Base-by-base conservation (phyloP, 2,888 invertebrate species). In the Lottia scabra region DNA sequence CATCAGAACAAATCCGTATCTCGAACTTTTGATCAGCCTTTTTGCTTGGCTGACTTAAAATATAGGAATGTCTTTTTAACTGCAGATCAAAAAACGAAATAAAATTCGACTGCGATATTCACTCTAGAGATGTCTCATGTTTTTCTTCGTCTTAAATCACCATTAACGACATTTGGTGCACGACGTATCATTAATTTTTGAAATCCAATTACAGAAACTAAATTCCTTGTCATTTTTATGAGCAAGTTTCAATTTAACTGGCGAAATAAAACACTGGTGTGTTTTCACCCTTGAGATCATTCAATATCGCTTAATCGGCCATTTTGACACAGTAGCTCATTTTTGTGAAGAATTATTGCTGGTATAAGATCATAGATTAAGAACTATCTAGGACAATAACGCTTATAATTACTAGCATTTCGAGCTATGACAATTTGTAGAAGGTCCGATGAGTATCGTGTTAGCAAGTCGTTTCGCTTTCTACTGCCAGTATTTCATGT, bases 121-220 rank as follows among this genome's bases (percentile, higher is more conserved):
- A 56, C 19, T 56, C 23, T 56, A 3, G 38, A 23, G 56, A 56
- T 19, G 23, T 56, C 19, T 56, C 56, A 10, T 23, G 23, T 23
- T 56, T 56, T 56, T 56, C 38, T 38, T 12, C 23, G 56, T 13
- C 56, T 23, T 56, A 56, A 56, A 56, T 56, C 56, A 56, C 56
- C 56, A 56, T 56, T 23, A 56, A 56, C 56, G 56, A 56, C 56
- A 56, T 23, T 56, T 56, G 56, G 56, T 56, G 56, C 56, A 56
- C 56, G 56, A 56, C 19, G 56, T 56, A 56, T 56, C 56, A 56
- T 56, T 56, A 56, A 56, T 56, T 56, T 56, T 56, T 56, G 56
- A 56, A 56, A 56, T 56, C 56, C 56, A 56, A 56, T 56, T 56
- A 56, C 56, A 56, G 56, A 56, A 56, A 56, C 56, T 56, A 56